phyloP scores from a whole-genome alignment of 2,888 invertebrate species.

The Onchidella celtica region DNA sequence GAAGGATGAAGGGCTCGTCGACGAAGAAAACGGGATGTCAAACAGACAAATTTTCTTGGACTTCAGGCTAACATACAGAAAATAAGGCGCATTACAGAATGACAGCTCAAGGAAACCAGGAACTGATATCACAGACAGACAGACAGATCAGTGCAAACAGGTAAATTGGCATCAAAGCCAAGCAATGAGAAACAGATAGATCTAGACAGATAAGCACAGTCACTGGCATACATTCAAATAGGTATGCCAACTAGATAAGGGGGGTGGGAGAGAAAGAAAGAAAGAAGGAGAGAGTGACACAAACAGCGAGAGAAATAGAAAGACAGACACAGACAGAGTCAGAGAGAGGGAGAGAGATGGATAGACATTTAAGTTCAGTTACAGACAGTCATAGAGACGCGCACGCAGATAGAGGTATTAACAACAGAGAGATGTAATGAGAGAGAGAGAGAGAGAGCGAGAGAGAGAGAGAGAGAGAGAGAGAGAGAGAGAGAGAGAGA shows the following conservation, averaged over 20 bases:
- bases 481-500: background rate
- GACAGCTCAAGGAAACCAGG: too few relatives aligned
- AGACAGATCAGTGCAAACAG: too few relatives aligned
- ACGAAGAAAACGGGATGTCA: background rate
- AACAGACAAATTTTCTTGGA: too few relatives aligned
- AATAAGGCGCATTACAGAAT: too few relatives aligned
- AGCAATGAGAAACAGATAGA: too few relatives aligned
- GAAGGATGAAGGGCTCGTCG: too few relatives aligned
- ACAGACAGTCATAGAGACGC: slow-evolving; percentile 19
- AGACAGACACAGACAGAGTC: slow-evolving; percentile 21
- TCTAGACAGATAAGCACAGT: too few relatives aligned
- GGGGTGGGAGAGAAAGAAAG: slow-evolving; percentile 10
- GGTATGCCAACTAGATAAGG: background rate
- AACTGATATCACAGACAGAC: too few relatives aligned
- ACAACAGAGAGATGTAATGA: background rate
- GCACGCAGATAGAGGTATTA: background rate
- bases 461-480: background rate
- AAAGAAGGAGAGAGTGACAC: slow-evolving; percentile 9
- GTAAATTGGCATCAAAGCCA: too few relatives aligned
- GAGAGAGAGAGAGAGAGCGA: background rate
- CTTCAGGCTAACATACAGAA: too few relatives aligned
- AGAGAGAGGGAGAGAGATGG: slow-evolving; percentile 27
- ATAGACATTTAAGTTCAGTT: slow-evolving; percentile 1
- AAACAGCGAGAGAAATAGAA: slow-evolving; percentile 27
- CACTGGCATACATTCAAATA: too few relatives aligned